Evolutionary conservation across 2,888 invertebrate species (phyloP), one percentile per base, ranked within the genome.

Genomic region (Hirtodrosophila duncani): DNA sequence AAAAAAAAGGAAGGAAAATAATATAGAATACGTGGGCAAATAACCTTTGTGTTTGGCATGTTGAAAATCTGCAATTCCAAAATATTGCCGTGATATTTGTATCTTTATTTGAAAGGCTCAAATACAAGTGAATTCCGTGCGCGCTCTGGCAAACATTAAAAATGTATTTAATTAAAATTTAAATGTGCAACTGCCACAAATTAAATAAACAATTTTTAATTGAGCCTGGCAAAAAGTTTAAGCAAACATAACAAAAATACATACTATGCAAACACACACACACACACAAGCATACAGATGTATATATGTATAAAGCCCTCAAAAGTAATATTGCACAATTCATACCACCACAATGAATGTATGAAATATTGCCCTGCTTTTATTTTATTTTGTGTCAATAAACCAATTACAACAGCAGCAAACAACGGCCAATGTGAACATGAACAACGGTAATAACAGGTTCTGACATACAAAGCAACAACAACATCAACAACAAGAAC

Each of bases 151-250:
- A 39, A 11, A 24, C 52, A 58, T 45, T 50, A 66, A 33, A 59
- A 45, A 69, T 72, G 52, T 74, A 65, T 74, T 74, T 71, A 74
- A 71, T 71, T 74, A 71, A 74, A 70, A 74, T 74, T 67, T 61
- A 70, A 74, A 68, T 58, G 55, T 52, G 48, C 63, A 70, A 68
- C 61, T 61, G 70, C 68, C 58, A 38, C 71, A 70, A 74, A 74
- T 71, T 66, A 71, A 71, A 71, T 68, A 68, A 71, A 71, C 70
- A 71, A 74, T 59, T 70, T 71, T 74, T 74, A 71, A 71, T 71
- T 71, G 74, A 74, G 71, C 61, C 44, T 46, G 56, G 53, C 61
- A 71, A 66, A 74, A 74, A 74, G 61, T 66, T 70, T 64, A 63
- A 71, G 41, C 66, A 74, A 71, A 71, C 44, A 68, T 46, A 38